These are phyloP conservation scores for Chloebia gouldiae DNA, from an alignment of 2,113 vertebrate genomes.

Conservation along the genomic window DNA sequence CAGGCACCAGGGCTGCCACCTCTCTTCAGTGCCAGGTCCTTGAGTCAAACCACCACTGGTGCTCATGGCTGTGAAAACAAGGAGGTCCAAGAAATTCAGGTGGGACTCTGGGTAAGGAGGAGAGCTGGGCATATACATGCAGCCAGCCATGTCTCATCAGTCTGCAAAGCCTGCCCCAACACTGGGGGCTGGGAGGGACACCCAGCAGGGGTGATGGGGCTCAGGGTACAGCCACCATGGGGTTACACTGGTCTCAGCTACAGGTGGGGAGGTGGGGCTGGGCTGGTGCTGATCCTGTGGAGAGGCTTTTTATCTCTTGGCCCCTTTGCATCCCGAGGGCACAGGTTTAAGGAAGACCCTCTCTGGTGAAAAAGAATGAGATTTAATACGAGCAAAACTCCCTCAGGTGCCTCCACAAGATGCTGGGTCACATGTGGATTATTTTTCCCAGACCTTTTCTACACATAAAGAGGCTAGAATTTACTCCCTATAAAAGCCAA, in stretches of 20 bases:
- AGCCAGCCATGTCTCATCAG: fast-evolving
- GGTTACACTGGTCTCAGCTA: neutral
- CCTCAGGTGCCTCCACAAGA: neutral
- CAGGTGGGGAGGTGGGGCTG: fast-evolving
- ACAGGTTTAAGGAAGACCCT: neutral
- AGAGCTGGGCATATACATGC: neutral
- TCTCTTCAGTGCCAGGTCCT: neutral
- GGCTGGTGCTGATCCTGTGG: neutral
- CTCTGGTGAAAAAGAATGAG: neutral
- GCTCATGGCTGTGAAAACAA: neutral
- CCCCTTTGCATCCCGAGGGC: neutral
- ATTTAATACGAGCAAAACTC: neutral
- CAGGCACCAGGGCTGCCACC: fast-evolving
- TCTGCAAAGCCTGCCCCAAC: neutral
- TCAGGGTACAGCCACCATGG: fast-evolving
- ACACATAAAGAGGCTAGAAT: neutral
- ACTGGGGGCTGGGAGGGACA: fast-evolving
- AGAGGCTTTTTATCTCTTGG: neutral
- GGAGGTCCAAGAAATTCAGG: neutral
- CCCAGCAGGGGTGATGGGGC: fast-evolving
- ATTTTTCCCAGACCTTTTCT: neutral
- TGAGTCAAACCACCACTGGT: neutral
- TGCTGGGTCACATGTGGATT: neutral
- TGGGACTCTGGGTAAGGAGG: neutral
- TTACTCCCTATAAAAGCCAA: neutral